Base-by-base conservation (phyloP, 2,113 vertebrate genomes). In the Steatornis caripensis region DNA sequence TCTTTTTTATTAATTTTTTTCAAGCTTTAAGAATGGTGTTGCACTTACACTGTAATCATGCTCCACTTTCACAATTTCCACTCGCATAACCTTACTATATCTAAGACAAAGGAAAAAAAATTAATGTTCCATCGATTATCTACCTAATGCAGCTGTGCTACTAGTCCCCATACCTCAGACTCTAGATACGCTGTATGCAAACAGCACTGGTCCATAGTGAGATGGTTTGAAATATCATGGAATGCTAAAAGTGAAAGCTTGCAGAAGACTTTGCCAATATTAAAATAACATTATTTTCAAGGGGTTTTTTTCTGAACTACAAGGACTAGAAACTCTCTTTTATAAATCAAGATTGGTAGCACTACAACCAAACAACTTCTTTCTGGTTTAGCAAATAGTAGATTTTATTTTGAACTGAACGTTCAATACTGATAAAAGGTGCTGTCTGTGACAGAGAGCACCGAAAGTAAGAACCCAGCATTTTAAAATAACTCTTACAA, bases 401-500 rank as follows among this genome's bases (percentile, higher is more conserved):
- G 41, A 49, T 77, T 55, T 81, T 62, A n/a, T 70, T 90, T 87
- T 85, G 62, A 90, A 82, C 29, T 46, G 65, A 94, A 49, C 19
- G 81, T 58, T 55, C 29, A 27, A 12, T 43, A n/a, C 21, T 76
- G 41, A 91, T 64, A 62, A 84, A 81, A 45, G 20, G 29, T 64
- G 13, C 6, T 85, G 12, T 61, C 39, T 58, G 24, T 78, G 65
- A 57, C 43, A 9, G 43, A 71, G 37, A 79, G 27, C 53, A 76
- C 37, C 53, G 75, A 57, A 91, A 91, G 37, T 53, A 89, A 87
- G 55, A 92, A 86, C 7, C 14, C 17, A 81, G 69, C 72, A 60
- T 93, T 90, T 97, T 97, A 96, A 96, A 98, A 95, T 86, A 97
- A 90, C 88, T 96, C 95, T 87, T 91, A 90, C 95, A 97, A 98